These are phyloP conservation scores for Sparus aurata DNA, from an alignment of 2,797 vertebrate genomes.

Conservation along the genomic window DNA sequence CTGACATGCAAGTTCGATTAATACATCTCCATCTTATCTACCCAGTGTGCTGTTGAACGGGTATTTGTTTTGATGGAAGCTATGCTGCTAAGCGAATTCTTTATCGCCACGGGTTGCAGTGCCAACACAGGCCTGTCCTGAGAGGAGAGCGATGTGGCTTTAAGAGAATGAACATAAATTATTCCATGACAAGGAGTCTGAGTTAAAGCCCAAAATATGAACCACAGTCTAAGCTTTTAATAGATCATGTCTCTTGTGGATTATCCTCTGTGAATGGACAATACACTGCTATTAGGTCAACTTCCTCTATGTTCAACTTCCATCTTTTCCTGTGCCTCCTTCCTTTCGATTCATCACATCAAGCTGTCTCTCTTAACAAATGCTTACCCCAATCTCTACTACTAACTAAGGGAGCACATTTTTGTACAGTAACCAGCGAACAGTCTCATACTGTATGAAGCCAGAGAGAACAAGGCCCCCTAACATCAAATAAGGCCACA, in stretches of 20 bases:
- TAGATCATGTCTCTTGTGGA: slow-evolving; percentile 30
- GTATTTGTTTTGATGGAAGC: slow-evolving; percentile 1
- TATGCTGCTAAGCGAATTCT: background rate
- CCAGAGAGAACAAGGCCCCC: slow-evolving; percentile 20
- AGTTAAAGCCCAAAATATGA: background rate
- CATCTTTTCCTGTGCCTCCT: slow-evolving; percentile 54
- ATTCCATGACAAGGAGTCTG: background rate
- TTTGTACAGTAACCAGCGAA: slow-evolving; percentile 24
- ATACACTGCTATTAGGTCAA: slow-evolving; percentile 47
- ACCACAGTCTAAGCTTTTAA: slow-evolving; percentile 27
- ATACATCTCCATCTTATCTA: slow-evolving; percentile 16
- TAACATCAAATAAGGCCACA: slow-evolving; percentile 30
- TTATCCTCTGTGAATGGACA: slow-evolving; percentile 51
- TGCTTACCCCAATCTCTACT: background rate
- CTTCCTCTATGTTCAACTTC: slow-evolving; percentile 61
- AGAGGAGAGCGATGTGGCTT: background rate
- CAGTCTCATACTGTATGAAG: background rate
- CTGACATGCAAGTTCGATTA: slow-evolving; percentile 12
- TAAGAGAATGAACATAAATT: background rate
- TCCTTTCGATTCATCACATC: slow-evolving; percentile 40
- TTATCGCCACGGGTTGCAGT: background rate
- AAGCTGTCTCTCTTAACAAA: slow-evolving; percentile 13
- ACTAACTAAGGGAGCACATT: slow-evolving; percentile 17
- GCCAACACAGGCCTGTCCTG: background rate
- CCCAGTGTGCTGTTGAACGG: background rate